Evolutionary conservation across 2,797 vertebrate genomes (phyloP).

Genomic region (Gallirallus australis): DNA sequence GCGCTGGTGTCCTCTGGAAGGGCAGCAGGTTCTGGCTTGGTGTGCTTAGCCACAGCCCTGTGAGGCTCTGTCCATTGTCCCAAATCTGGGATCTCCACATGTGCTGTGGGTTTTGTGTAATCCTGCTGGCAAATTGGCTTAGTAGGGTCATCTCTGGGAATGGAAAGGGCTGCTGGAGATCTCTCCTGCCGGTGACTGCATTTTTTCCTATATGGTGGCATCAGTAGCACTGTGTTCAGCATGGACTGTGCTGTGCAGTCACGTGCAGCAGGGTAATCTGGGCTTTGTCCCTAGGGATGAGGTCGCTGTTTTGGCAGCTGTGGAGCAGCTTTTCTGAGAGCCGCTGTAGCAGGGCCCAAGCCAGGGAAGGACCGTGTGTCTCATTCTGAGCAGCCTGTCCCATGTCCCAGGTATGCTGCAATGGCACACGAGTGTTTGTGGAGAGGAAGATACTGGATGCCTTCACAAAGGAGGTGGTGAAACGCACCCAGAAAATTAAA

Average conservation of each 20-base stretch:
- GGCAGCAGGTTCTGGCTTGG: not conserved
- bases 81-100: not conserved
- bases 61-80: not conserved
- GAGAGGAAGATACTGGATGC: conserved; percentile 88
- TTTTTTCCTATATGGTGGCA: conserved; percentile 21
- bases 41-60: not conserved
- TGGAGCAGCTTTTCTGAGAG: not conserved
- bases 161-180: not conserved
- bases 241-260: not conserved
- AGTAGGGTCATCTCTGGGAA: rapidly evolving
- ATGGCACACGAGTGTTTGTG: conserved; percentile 94
- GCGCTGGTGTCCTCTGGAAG: not conserved
- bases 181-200: not conserved
- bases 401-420: conserved; percentile 90
- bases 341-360: not conserved
- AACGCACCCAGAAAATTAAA: conserved; percentile 88
- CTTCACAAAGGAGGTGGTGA: conserved; percentile 91
- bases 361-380: not conserved
- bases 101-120: not conserved
- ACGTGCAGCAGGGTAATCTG: not conserved
- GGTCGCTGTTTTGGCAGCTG: not conserved
- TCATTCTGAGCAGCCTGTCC: not conserved
- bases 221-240: not conserved
- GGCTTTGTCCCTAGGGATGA: not conserved
- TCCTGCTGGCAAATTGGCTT: not conserved